These are phyloP conservation scores for Dreissena rostriformis DNA, from an alignment of 1,140 invertebrate species.

Conservation along the genomic window DNA sequence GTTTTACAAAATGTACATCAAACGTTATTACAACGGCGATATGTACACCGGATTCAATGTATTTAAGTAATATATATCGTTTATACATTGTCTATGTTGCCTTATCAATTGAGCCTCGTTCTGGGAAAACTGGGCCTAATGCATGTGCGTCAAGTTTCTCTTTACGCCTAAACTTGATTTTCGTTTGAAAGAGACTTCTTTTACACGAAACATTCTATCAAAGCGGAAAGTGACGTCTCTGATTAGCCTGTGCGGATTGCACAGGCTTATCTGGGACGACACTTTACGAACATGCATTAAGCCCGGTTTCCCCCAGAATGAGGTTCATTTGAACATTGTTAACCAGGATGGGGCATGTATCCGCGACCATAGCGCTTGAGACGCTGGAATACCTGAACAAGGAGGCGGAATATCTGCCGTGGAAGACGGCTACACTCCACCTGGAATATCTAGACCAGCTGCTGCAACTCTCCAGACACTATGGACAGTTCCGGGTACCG, in stretches of 20 bases:
- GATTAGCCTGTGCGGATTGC: no score
- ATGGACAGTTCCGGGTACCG: constrained; percentile 20
- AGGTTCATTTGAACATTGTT: neutral
- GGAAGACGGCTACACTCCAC: constrained; percentile 70
- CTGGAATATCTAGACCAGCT: constrained; percentile 6
- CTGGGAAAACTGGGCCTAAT: neutral
- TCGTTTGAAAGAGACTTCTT: neutral
- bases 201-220: no score
- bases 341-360: constrained; percentile 5
- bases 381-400: constrained; percentile 87
- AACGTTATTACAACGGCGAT: neutral
- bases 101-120: neutral
- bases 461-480: neutral
- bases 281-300: no score
- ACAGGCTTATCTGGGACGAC: no score
- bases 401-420: constrained; percentile 86
- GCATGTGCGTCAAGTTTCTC: neutral
- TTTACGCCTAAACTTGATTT: neutral
- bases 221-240: no score
- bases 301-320: neutral
- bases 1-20: no score
- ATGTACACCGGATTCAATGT: neutral
- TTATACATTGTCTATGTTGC: neutral
- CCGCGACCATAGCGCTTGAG: constrained; percentile 84
- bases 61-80: neutral